phyloP scores from a whole-genome alignment of 92 coral and sea anemone genomes.

The Porites divaricata region DNA sequence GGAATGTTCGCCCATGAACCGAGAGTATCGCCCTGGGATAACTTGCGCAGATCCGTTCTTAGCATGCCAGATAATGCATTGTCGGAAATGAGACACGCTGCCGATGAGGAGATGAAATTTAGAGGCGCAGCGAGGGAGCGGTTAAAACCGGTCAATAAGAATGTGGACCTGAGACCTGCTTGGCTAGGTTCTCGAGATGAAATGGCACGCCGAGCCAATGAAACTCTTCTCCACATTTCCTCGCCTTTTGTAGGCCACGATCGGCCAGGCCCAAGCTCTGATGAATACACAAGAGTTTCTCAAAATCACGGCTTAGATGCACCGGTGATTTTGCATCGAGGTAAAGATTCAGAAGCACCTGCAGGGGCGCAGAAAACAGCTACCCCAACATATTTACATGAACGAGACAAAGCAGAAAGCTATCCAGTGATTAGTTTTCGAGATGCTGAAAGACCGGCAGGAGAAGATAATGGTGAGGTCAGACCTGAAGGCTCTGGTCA shows the following conservation, averaged over 20 bases:
- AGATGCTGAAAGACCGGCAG: not conserved
- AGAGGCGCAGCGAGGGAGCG: conserved; percentile 11
- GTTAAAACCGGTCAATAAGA: not conserved
- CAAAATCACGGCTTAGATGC: not conserved
- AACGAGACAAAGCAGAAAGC: not conserved
- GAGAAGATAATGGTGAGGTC: not conserved
- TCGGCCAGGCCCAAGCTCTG: not conserved
- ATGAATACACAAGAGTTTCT: not conserved
- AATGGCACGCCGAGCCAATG: not conserved
- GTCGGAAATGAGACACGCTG: conserved; percentile 27
- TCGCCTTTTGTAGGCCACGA: not conserved
- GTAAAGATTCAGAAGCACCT: not conserved
- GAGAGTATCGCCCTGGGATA: conserved; percentile 26
- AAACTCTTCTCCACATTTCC: not conserved
- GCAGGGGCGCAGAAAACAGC: not conserved
- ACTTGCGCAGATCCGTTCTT: conserved; percentile 22
- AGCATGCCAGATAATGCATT: conserved; percentile 40
- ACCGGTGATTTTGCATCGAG: conserved; percentile 18
- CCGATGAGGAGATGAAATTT: conserved; percentile 32
- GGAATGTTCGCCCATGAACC: not conserved
- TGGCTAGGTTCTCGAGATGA: conserved; percentile 38
- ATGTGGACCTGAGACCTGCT: conserved; percentile 29
- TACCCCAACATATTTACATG: not conserved
- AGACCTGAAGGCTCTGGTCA: conserved; percentile 16
- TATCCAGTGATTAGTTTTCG: not conserved